A percentile compares a stretch with the other conserved stretches of the same genome.
Conservation (phyloP, 2,113 vertebrate genomes). For the Silurus glanis region DNA sequence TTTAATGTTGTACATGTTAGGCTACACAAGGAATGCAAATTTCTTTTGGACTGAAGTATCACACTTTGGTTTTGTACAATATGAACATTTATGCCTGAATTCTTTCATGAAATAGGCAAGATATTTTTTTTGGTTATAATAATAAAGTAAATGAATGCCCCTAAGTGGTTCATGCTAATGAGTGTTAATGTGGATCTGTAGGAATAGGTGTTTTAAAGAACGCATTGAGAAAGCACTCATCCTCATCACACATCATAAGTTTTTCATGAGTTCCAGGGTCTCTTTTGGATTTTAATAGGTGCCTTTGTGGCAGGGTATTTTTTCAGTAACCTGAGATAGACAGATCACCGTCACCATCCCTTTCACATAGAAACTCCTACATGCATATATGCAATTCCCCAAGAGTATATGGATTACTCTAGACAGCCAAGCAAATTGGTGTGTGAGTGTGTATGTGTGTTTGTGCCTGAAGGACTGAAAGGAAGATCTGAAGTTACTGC, state of each 20-base stretch:
- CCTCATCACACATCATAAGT: slow-evolving; percentile 26
- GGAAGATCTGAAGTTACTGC: slow-evolving; percentile 15
- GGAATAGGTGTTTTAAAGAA: background rate
- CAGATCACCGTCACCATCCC: slow-evolving; percentile 41
- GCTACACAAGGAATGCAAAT: background rate
- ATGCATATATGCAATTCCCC: background rate
- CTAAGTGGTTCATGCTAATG: background rate
- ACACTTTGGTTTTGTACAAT: background rate
- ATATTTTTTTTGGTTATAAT: background rate
- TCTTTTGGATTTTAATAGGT: slow-evolving; percentile 40
- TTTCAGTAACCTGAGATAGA: slow-evolving; percentile 51
- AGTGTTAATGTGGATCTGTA: background rate
- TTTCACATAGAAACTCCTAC: background rate
- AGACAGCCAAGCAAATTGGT: background rate
- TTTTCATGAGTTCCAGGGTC: slow-evolving; percentile 39
- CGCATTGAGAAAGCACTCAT: background rate
- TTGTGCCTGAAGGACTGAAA: background rate
- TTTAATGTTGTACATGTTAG: slow-evolving; percentile 34
- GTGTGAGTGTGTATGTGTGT: background rate
- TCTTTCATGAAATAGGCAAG: background rate
- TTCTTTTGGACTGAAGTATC: background rate
- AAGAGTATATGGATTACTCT: slow-evolving; percentile 11
- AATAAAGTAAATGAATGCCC: background rate
- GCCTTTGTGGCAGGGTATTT: slow-evolving; percentile 35
- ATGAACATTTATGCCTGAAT: background rate